These are phyloP conservation scores for Silurus glanis DNA, from an alignment of 2,113 vertebrate genomes.

Conservation along the genomic window DNA sequence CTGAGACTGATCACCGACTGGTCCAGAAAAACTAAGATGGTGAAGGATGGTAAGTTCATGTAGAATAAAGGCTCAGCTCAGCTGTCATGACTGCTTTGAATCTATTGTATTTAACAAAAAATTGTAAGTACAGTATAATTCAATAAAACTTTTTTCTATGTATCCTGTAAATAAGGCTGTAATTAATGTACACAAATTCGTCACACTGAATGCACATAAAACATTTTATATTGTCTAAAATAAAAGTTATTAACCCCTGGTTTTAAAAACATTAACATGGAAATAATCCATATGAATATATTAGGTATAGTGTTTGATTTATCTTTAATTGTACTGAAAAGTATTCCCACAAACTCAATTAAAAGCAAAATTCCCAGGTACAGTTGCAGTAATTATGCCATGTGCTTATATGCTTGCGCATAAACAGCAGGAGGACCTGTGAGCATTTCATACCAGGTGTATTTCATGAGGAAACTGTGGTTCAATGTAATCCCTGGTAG, in stretches of 20 bases:
- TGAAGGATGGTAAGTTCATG: conserved; percentile 79
- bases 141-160: neutral
- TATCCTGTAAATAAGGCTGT: neutral
- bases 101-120: neutral
- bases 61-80: neutral
- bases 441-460: conserved; percentile 78
- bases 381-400: neutral
- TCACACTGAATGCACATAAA: neutral
- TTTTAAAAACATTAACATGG: neutral
- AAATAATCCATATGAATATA: neutral
- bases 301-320: neutral
- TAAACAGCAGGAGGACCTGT: conserved; percentile 63
- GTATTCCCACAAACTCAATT: neutral
- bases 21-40: conserved; percentile 80
- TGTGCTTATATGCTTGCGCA: neutral
- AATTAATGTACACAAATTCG: neutral
- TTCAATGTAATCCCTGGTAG: conserved; percentile 85
- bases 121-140: neutral
- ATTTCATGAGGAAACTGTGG: conserved; percentile 98
- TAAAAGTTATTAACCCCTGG: neutral
- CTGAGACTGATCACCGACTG: conserved; percentile 88
- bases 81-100: neutral
- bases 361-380: neutral
- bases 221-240: no score
- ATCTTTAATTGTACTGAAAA: neutral